Percentiles rank a stretch among this genome's conserved stretches.
These are phyloP conservation scores for Drosophila percnosoma DNA, from an alignment of 2,888 invertebrate genomes.

Conservation along the genomic window DNA sequence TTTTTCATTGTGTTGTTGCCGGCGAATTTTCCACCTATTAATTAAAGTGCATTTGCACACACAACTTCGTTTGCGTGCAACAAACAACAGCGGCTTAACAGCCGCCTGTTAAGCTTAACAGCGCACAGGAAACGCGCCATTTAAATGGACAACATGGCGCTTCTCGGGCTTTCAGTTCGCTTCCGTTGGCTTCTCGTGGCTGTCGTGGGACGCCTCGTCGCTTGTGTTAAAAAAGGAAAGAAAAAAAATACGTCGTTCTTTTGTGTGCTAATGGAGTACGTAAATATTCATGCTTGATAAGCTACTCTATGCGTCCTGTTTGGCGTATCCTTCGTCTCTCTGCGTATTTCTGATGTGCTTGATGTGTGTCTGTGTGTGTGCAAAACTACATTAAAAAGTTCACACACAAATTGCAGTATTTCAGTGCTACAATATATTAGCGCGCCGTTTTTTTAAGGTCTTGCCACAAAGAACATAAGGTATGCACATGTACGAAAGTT, in stretches of 20 bases:
- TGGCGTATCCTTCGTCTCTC: conserved; percentile 29
- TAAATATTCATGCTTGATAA: conserved; percentile 73
- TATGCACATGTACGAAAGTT: conserved; percentile 42
- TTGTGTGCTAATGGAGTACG: conserved; percentile 49
- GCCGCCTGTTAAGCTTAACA: conserved; percentile 43
- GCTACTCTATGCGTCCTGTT: conserved; percentile 51
- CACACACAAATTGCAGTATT: conserved; percentile 77
- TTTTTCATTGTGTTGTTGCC: conserved; percentile 39
- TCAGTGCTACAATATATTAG: conserved; percentile 67
- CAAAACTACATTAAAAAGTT: conserved; percentile 73
- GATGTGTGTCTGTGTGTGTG: conserved; percentile 24
- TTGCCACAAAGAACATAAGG: conserved; percentile 47
- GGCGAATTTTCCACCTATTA: conserved; percentile 40
- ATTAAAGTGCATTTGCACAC: conserved; percentile 8
- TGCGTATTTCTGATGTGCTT: conserved; percentile 6
- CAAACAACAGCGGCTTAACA: conserved; percentile 31
- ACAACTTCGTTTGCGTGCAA: conserved; percentile 12
- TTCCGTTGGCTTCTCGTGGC: conserved; percentile 30
- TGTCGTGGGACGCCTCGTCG: conserved; percentile 12
- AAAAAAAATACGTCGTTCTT: conserved; percentile 7
- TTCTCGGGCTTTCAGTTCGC: conserved; percentile 37
- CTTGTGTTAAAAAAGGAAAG: neutral
- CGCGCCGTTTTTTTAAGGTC: conserved; percentile 53
- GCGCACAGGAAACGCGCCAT: conserved; percentile 23
- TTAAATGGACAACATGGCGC: conserved; percentile 22